Percentiles rank a stretch among this genome's conserved stretches.
These are phyloP conservation scores for Lithobates sylvaticus DNA, from an alignment of 2,797 vertebrate species.

Conservation along the genomic window DNA sequence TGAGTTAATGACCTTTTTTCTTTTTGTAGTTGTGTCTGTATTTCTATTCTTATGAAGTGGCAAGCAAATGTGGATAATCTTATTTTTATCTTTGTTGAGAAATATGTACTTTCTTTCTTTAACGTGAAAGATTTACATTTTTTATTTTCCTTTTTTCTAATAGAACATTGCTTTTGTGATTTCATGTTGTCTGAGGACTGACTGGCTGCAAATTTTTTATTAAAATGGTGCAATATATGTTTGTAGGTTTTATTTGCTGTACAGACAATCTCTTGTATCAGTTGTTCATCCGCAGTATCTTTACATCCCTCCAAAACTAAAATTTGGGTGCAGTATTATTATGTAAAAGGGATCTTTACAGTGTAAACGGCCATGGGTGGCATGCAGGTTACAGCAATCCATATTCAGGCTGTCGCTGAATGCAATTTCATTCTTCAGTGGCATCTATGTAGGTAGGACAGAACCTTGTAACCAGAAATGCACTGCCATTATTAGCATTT, in stretches of 20 bases:
- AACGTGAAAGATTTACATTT: too few relatives aligned
- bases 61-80: neutral
- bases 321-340: conserved; percentile 9
- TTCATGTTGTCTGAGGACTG: neutral
- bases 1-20: too few relatives aligned
- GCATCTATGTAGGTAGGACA: neutral
- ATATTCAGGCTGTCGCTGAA: neutral
- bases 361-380: neutral
- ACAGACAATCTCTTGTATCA: conserved; percentile 22
- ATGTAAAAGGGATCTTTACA: neutral
- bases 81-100: neutral
- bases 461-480: neutral
- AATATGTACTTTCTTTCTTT: too few relatives aligned
- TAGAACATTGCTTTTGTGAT: neutral
- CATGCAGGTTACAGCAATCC: neutral
- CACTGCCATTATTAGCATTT: neutral
- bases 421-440: neutral
- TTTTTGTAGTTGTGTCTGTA: neutral
- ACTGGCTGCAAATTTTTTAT: neutral
- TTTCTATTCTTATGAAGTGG: neutral
- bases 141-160: neutral
- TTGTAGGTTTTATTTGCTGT: neutral
- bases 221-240: conserved; percentile 5
- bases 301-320: neutral
- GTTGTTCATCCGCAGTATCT: neutral